Evolutionary conservation across 1,140 invertebrate species (phyloP), one percentile per base, ranked within the genome.

Genomic region (Panagrolaimus sp.): DNA sequence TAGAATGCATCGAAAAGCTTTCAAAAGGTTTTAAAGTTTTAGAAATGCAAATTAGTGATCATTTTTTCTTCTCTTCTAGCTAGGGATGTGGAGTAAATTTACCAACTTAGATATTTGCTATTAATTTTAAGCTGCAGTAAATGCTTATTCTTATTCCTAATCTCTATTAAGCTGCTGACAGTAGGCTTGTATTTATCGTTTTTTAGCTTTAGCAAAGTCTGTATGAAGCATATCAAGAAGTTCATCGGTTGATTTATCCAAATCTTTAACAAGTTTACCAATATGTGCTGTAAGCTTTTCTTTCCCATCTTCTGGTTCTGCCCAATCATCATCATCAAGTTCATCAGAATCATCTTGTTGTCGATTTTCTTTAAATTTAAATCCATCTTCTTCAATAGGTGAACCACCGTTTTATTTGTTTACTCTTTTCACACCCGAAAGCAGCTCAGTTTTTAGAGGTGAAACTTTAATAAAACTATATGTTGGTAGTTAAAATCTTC

Each of bases 191-290:
- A n/a, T n/a, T n/a, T n/a, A n/a, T n/a, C n/a, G n/a, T 74, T 89
- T 68, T 48, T 77, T 74, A 7, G 77, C 73, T 23, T 77, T 72
- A 23, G 75, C n/a, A 43, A 78, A 77, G 73, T 63, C 82, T 46
- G 70, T 38, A 63, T 83, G 72, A 13, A 84, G 71, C 73, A 98
- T 89, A 81, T 98, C 92, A 86, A 97, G 90, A 70, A 95, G 89
- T 84, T 98, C 93, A 70, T 87, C 93, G 23, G 73, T 47, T 7
- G 90, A 90, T 86, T 98, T 98, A 77, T 98, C 95, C 72, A 93
- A 87, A 85, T 98, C 95, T 84, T 96, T 93, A 27, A 94, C 95
- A 87, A 99, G 90, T 63, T 82, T 83, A 23, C 76, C 72, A 27
- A 83, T 80, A 38, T 78, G 73, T 14, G 67, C 67, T 11, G 71